A percentile compares a stretch with the other conserved stretches of the same genome.
Conservation (phyloP, 2,113 vertebrate genomes). For the Etheostoma cragini region DNA sequence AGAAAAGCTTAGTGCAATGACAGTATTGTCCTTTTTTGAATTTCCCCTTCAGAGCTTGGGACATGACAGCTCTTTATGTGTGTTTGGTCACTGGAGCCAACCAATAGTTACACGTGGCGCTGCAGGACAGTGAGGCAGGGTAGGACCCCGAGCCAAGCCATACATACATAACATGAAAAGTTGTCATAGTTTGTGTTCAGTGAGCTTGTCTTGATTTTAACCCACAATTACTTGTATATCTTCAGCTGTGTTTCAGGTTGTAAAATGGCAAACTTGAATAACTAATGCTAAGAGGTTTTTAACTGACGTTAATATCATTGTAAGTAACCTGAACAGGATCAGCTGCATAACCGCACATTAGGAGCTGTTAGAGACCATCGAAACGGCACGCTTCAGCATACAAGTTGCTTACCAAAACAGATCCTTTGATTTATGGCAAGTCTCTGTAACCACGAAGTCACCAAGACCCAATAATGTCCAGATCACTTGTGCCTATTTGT, state of each 20-base stretch:
- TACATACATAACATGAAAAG: background rate
- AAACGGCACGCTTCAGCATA: background rate
- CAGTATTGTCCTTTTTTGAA: constrained; percentile 5
- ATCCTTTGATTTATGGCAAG: constrained; percentile 14
- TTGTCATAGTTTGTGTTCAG: background rate
- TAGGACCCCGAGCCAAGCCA: background rate
- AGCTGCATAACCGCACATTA: background rate
- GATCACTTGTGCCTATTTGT: constrained; percentile 1
- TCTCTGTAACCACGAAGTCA: constrained; percentile 23
- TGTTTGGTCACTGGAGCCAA: constrained; percentile 1
- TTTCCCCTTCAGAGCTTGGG: background rate
- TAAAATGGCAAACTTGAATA: background rate
- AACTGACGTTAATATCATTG: background rate
- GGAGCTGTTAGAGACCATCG: background rate
- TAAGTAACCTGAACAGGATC: background rate
- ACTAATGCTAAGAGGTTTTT: background rate
- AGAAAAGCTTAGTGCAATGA: constrained; percentile 13
- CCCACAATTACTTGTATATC: background rate
- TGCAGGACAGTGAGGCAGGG: background rate
- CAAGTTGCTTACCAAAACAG: background rate
- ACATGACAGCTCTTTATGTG: constrained; percentile 1
- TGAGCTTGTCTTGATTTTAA: background rate
- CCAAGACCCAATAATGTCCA: constrained; percentile 17
- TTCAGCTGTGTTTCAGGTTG: background rate
- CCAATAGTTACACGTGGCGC: background rate